Evolutionary conservation across 2,888 invertebrate genomes (phyloP), one percentile per base, ranked within the genome.

Genomic region (Unio pictorum): DNA sequence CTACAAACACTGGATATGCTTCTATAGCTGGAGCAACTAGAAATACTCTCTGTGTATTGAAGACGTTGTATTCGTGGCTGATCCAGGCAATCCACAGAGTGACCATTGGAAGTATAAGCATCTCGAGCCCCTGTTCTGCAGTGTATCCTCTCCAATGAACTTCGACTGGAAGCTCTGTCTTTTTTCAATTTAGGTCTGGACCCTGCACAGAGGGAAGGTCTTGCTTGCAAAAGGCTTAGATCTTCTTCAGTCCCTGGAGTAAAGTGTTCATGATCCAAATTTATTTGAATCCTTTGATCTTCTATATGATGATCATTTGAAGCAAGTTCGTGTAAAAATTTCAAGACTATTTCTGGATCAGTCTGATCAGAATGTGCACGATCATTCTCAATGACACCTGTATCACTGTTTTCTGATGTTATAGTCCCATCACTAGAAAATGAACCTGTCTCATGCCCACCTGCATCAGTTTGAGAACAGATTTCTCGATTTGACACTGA

Each of bases 1-100:
- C 76, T 74, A 34, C 69, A 74, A 55, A 66, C 64, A 67, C 72
- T 73, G n/a, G 67, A 69, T 45, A 66, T 71, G 57, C 79, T 73
- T 28, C 72, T 69, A 34, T 73, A 76, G 66, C 80, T 81, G 23
- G 81, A 83, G 66, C 81, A 78, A 69, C 69, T 77, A 62, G 69
- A 71, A 4, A 69, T 59, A 57, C 74, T 77, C 34, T 82, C 81
- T 3, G 74, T 66, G 57, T 78, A 76, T 15, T 71, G 66, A 34
- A 80, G 63, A 20, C 74, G 59, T 64, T 78, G 78, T 17, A 67
- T 62, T 30, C 62, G 55, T 4, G 70, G 70, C 23, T 61, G 20
- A 55, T 70, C 73, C 20, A 65, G 55, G 6, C 30, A 30, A 7
- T 23, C 61, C 11, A 28, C 65, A 15, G 55, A 18, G 23, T 28